Evolutionary conservation across 2,113 vertebrate genomes (phyloP).

Genomic region (Tyto alba): DNA sequence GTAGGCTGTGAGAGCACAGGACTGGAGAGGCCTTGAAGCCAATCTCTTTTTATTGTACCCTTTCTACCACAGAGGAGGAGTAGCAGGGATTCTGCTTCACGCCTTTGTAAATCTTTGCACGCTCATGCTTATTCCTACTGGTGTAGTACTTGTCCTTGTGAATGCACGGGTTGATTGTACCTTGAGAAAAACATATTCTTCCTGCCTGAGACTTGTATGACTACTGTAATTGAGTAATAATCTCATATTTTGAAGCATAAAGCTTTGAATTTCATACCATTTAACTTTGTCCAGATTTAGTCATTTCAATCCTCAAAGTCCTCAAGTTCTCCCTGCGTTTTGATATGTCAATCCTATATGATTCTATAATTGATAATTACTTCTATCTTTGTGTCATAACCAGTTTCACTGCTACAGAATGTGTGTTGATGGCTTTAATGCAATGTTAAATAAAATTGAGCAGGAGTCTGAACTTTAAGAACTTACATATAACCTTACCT

Average conservation of each 20-base stretch:
- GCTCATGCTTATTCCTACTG: fast-evolving
- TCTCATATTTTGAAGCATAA: not conserved
- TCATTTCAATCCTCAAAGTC: not conserved
- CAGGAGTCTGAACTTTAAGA: not conserved
- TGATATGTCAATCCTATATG: not conserved
- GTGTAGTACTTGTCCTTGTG: not conserved
- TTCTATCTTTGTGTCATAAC: not conserved
- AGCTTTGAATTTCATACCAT: not conserved
- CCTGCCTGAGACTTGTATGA: not conserved
- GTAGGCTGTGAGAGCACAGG: not conserved
- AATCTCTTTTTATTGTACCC: not conserved
- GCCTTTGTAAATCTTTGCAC: not conserved
- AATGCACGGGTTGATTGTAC: not conserved
- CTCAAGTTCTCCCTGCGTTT: not conserved
- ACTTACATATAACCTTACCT: not conserved
- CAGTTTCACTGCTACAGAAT: not conserved
- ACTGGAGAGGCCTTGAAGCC: not conserved
- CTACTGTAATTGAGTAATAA: not conserved
- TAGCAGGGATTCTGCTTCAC: not conserved
- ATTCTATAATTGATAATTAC: not conserved
- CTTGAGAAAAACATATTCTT: not conserved
- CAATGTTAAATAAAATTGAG: not conserved
- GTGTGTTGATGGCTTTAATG: not conserved
- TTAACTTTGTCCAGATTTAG: not conserved
- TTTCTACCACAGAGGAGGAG: not conserved